Conservation (phyloP, 2,113 vertebrate genomes). For the Chaetodon auriga region DNA sequence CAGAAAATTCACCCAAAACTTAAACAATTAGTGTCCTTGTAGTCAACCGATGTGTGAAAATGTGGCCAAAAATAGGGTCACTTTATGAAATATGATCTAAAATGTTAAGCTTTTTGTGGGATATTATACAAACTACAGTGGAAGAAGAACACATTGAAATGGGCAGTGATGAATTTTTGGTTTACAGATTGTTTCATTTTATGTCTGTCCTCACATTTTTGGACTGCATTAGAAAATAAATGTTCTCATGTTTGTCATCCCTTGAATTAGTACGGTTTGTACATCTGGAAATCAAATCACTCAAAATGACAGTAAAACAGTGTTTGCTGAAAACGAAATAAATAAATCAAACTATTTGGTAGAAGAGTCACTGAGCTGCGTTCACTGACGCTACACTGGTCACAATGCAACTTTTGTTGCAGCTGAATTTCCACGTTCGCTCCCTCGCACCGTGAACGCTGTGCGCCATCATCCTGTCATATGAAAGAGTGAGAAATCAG, state of each 20-base stretch:
- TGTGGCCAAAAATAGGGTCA: neutral
- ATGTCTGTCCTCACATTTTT: neutral
- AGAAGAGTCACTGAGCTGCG: neutral
- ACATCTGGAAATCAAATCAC: neutral
- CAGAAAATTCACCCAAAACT: neutral
- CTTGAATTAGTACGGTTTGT: neutral
- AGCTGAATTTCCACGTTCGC: slow-evolving; percentile 13
- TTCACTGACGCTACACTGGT: neutral
- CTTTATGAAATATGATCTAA: neutral
- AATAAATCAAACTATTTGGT: neutral
- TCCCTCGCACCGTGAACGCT: slow-evolving; percentile 18
- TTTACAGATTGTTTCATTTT: neutral
- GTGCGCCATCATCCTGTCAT: slow-evolving; percentile 7
- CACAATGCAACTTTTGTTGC: neutral
- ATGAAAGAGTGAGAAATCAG: slow-evolving; percentile 45
- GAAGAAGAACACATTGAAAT: neutral
- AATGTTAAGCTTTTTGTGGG: neutral
- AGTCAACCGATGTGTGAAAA: neutral
- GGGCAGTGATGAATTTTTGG: neutral
- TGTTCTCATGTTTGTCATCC: neutral
- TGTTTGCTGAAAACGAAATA: neutral
- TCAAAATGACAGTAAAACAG: neutral
- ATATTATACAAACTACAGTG: neutral
- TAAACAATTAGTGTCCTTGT: neutral
- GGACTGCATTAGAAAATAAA: neutral